phyloP scores from a whole-genome alignment of 1,140 invertebrate genomes.

The Pemphigus obesinymphae region DNA sequence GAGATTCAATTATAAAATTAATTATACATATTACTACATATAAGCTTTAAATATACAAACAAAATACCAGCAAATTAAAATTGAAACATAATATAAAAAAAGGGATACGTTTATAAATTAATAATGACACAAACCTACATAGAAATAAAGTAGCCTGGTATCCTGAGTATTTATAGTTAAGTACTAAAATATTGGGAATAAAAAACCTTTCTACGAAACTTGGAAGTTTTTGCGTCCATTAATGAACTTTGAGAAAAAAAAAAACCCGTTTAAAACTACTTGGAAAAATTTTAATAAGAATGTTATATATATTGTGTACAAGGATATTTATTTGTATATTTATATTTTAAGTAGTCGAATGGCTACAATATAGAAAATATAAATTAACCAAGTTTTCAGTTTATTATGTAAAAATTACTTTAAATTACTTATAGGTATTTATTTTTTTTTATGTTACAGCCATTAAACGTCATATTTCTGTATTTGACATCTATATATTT shows the following conservation, averaged over 20 bases:
- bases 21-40: too few species aligned
- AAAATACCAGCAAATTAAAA: too few species aligned
- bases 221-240: conserved; percentile 11
- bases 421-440: neutral
- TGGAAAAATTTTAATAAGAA: neutral
- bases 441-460: too few species aligned
- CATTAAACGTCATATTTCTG: too few species aligned
- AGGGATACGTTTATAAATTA: too few species aligned
- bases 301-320: neutral
- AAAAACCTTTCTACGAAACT: neutral
- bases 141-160: neutral
- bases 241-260: neutral
- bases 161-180: neutral
- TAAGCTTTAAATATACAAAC: too few species aligned
- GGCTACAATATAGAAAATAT: neutral
- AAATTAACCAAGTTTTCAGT: neutral
- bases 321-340: neutral
- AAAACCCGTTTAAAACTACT: neutral
- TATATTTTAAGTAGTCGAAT: neutral
- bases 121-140: too few species aligned
- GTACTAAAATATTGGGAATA: neutral
- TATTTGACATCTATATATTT: too few species aligned
- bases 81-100: too few species aligned
- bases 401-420: neutral
- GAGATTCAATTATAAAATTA: too few species aligned